Percentiles rank a stretch among this genome's conserved stretches.
These are phyloP conservation scores for Oryctolagus cuniculus DNA, from an alignment of 2,113 vertebrate species.

Conservation along the genomic window mOryCun1.1 NC_091438.1:69918501-69919000, in stretches of 20 bases:
- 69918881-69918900: conserved; percentile 91
- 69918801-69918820: conserved; percentile 98
- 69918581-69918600: neutral
- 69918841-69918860: conserved; percentile 94
- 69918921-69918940: neutral
- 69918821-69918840: conserved; percentile 94
- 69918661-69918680: neutral
- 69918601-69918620: conserved; percentile 38
- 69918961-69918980: neutral
- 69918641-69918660: neutral
- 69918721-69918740: neutral
- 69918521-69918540: neutral
- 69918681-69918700: neutral
- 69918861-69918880: conserved; percentile 98
- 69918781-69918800: neutral
- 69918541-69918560: neutral
- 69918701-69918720: neutral
- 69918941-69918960: neutral
- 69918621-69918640: neutral
- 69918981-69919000: neutral
- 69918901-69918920: conserved; percentile 61
- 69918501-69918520: neutral
- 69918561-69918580: neutral
- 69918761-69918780: no score
- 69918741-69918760: neutral